phyloP scores from a whole-genome alignment of 2,888 invertebrate genomes.

The Stenodema calcarata region DNA sequence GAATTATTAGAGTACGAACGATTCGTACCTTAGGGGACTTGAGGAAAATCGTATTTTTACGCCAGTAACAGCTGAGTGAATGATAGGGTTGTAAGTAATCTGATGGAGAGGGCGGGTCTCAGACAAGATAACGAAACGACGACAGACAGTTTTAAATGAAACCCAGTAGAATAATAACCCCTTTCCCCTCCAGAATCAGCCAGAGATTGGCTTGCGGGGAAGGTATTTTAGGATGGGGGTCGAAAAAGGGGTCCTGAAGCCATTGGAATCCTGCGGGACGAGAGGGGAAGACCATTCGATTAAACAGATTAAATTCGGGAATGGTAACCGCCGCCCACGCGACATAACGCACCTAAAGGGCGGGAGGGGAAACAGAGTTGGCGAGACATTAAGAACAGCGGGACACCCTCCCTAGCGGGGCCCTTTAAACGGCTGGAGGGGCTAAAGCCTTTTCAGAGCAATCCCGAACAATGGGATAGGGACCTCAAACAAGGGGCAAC shows the following conservation, averaged over 20 bases:
- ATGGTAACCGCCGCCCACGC: not conserved
- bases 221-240: not conserved
- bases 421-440: not conserved
- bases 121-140: not conserved
- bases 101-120: not conserved
- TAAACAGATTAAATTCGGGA: conserved; percentile 31
- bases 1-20: no score
- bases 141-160: not conserved
- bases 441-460: not conserved
- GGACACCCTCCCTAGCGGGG: not conserved
- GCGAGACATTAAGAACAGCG: not conserved
- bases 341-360: not conserved
- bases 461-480: not conserved
- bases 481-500: not conserved
- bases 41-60: no score
- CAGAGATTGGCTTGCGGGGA: not conserved
- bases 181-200: not conserved
- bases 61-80: no score
- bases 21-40: no score
- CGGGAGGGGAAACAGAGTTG: not conserved
- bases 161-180: not conserved
- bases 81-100: not conserved
- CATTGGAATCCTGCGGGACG: not conserved
- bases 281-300: not conserved
- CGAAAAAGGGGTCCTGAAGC: not conserved